These are phyloP conservation scores for Orgyia antiqua DNA, from an alignment of 2,888 invertebrate species.

Conservation along the genomic window DNA sequence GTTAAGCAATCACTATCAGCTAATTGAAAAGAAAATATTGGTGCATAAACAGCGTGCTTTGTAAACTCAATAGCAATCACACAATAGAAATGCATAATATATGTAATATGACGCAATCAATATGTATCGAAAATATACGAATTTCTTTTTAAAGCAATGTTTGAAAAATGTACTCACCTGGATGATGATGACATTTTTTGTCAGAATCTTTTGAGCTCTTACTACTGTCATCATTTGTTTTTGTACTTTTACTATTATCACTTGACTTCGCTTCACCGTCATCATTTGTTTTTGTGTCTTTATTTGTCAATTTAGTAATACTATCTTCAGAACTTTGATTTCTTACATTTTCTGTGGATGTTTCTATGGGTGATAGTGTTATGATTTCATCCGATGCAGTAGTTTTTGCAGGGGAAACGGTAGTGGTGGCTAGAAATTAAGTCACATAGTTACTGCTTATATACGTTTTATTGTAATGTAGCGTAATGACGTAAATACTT, in stretches of 20 bases:
- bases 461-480: too few species aligned
- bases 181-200: background rate
- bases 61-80: too few species aligned
- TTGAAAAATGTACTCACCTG: background rate
- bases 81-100: too few species aligned
- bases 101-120: too few species aligned
- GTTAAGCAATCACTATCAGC: constrained; percentile 10
- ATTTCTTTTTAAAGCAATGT: too few species aligned
- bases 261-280: background rate
- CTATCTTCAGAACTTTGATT: constrained; percentile 1
- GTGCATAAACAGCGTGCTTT: too few species aligned
- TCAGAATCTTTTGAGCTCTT: background rate
- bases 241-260: background rate
- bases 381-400: constrained; percentile 4
- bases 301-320: background rate
- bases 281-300: background rate
- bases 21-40: constrained; percentile 17
- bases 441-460: too few species aligned
- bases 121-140: too few species aligned
- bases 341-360: constrained; percentile 11
- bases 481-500: too few species aligned
- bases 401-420: background rate
- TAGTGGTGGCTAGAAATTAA: too few species aligned
- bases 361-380: constrained; percentile 20
- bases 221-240: background rate